Conservation (phyloP, 2,888 invertebrate genomes). For the Apamea sordens region DNA sequence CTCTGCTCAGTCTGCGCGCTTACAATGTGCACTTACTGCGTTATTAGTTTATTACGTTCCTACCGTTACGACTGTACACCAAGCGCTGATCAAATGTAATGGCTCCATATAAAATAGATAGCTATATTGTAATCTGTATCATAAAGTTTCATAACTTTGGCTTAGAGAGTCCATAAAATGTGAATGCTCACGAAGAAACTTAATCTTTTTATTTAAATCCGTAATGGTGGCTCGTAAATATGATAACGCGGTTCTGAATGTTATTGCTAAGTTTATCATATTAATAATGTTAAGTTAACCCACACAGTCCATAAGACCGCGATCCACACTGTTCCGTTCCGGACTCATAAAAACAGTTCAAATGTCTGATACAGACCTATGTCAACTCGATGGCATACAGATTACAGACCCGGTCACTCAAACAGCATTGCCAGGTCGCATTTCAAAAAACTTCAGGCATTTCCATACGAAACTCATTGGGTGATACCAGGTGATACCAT, state of each 20-base stretch:
- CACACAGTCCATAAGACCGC: neutral
- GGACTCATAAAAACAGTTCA: neutral
- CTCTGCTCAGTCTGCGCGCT: slow-evolving; percentile 9
- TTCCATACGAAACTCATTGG: neutral
- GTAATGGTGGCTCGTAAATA: slow-evolving; percentile 27
- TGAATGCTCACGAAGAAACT: slow-evolving; percentile 26
- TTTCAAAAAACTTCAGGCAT: neutral
- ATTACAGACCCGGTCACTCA: neutral
- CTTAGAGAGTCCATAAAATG: slow-evolving; percentile 34
- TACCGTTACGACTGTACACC: slow-evolving; percentile 4
- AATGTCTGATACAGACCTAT: neutral
- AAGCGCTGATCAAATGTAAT: slow-evolving; percentile 25
- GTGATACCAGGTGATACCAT: neutral
- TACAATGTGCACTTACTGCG: slow-evolving; percentile 17
- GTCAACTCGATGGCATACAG: neutral
- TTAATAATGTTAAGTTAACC: neutral
- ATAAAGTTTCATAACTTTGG: slow-evolving; percentile 25
- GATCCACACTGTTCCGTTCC: neutral
- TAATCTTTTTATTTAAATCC: slow-evolving; percentile 39
- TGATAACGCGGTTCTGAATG: slow-evolving; percentile 12
- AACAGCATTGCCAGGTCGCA: neutral
- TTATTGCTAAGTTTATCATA: slow-evolving; percentile 21
- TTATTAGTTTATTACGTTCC: slow-evolving; percentile 5
- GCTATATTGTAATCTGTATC: slow-evolving; percentile 17
- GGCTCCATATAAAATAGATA: neutral